phyloP scores from a whole-genome alignment of 2,888 invertebrate species.

The Hedya salicella region DNA sequence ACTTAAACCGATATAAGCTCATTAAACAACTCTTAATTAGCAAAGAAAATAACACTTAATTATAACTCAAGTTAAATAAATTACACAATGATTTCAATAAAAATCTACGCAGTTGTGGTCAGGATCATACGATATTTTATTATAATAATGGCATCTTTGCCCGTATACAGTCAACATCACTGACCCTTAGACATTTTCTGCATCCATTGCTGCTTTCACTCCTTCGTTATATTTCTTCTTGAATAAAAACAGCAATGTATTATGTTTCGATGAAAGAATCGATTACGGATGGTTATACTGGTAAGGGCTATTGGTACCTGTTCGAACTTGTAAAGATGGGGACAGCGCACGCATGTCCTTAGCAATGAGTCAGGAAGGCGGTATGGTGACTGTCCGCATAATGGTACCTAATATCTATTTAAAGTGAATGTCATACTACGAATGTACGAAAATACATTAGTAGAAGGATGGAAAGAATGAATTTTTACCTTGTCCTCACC shows the following conservation, averaged over 20 bases:
- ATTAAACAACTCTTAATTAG: conserved; percentile 20
- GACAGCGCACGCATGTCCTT: conserved; percentile 55
- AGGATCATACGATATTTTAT: conserved; percentile 44
- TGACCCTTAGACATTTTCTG: background rate
- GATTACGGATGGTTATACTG: conserved; percentile 36
- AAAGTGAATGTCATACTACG: background rate
- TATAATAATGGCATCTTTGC: background rate
- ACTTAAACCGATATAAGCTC: background rate
- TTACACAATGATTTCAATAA: conserved; percentile 50
- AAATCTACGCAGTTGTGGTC: conserved; percentile 45
- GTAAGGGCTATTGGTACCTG: conserved; percentile 53
- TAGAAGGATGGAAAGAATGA: background rate
- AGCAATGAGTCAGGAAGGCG: conserved; percentile 46
- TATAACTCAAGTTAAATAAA: conserved; percentile 24
- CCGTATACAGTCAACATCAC: conserved; percentile 18
- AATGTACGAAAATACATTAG: background rate
- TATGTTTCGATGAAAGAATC: background rate
- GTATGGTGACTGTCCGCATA: conserved; percentile 48
- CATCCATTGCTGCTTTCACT: conserved; percentile 11
- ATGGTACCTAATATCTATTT: conserved; percentile 34
- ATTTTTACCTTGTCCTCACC: no score
- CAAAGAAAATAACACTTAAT: conserved; percentile 24
- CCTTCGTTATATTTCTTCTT: conserved; percentile 11
- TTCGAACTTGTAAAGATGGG: conserved; percentile 58
- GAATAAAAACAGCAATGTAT: conserved; percentile 41